A percentile compares a stretch with the other conserved stretches of the same genome.
Evolutionary conservation across 2,797 vertebrate genomes (phyloP).

Genomic region (Poeciliopsis paucimaculata): DNA sequence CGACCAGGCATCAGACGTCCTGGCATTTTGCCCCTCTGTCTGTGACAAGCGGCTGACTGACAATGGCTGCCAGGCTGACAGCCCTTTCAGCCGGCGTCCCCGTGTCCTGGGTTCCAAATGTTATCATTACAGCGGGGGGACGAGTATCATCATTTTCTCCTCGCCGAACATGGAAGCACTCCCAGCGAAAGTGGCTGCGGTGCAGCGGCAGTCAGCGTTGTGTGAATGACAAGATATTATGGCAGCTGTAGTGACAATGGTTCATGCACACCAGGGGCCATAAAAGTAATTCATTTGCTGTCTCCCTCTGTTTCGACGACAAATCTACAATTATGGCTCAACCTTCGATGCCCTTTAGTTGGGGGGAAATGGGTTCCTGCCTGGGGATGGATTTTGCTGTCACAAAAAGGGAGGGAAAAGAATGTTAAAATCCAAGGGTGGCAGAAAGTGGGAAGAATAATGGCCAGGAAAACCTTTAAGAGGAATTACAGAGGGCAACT

Average conservation of each 20-base stretch:
- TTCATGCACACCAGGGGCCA: slow-evolving; percentile 58
- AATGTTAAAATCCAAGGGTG: slow-evolving; percentile 39
- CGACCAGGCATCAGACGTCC: slow-evolving; percentile 61
- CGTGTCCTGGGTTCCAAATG: slow-evolving; percentile 74
- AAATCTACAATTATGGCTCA: slow-evolving; percentile 71
- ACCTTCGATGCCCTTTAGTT: slow-evolving; percentile 70
- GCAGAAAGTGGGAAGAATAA: slow-evolving; percentile 41
- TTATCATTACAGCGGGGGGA: slow-evolving; percentile 71
- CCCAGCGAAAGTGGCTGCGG: slow-evolving; percentile 58
- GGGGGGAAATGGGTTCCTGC: slow-evolving; percentile 52
- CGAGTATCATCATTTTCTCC: slow-evolving; percentile 65
- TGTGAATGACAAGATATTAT: slow-evolving; percentile 76
- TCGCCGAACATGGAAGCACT: slow-evolving; percentile 58
- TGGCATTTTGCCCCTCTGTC: slow-evolving; percentile 68
- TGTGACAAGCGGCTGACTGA: slow-evolving; percentile 74
- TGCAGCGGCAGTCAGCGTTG: slow-evolving; percentile 56
- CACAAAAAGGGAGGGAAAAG: slow-evolving; percentile 13
- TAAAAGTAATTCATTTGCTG: slow-evolving; percentile 71
- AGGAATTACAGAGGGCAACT: slow-evolving; percentile 60
- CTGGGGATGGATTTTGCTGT: slow-evolving; percentile 33
- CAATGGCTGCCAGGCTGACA: slow-evolving; percentile 70
- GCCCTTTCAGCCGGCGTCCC: slow-evolving; percentile 57
- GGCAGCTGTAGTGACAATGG: slow-evolving; percentile 58
- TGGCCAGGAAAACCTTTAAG: slow-evolving; percentile 56
- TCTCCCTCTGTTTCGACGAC: slow-evolving; percentile 63